A percentile compares a stretch with the other conserved stretches of the same genome.
These are phyloP conservation scores for Metopolophium dirhodum DNA, from an alignment of 1,140 invertebrate genomes.

Conservation along the genomic window DNA sequence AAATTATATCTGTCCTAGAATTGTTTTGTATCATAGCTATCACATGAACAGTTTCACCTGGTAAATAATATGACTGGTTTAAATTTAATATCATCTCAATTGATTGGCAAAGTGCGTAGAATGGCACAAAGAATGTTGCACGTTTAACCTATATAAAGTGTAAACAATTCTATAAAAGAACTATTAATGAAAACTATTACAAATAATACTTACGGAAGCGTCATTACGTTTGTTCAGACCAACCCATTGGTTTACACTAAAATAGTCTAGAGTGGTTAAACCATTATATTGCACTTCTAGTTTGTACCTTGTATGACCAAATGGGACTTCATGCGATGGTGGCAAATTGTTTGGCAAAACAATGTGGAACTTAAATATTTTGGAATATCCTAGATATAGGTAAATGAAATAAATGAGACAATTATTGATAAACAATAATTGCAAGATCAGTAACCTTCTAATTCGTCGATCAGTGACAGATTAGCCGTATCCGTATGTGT, in stretches of 20 bases:
- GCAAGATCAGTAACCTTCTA: neutral
- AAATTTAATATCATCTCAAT: constrained; percentile 1
- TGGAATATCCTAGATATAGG: neutral
- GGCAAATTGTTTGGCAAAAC: constrained; percentile 40
- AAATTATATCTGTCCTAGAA: constrained; percentile 39
- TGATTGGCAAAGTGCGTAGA: neutral
- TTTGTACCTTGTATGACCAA: constrained; percentile 50
- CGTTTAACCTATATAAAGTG: constrained; percentile 27
- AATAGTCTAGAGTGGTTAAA: neutral
- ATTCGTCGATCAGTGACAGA: neutral
- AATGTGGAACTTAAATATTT: constrained; percentile 9
- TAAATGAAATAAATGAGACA: neutral
- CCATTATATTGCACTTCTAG: neutral
- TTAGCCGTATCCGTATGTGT: neutral
- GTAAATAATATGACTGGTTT: constrained; percentile 32
- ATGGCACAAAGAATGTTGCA: neutral
- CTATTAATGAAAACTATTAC: neutral
- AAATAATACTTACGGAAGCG: neutral
- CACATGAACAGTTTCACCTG: constrained; percentile 30
- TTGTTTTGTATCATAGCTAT: constrained; percentile 26
- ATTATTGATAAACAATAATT: neutral
- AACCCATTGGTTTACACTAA: constrained; percentile 29
- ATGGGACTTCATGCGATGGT: constrained; percentile 42
- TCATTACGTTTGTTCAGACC: neutral
- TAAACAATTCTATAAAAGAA: neutral